A percentile compares a stretch with the other conserved stretches of the same genome.
These are phyloP conservation scores for Papilio demoleus DNA, from an alignment of 2,888 invertebrate genomes.

Conservation along the genomic window DNA sequence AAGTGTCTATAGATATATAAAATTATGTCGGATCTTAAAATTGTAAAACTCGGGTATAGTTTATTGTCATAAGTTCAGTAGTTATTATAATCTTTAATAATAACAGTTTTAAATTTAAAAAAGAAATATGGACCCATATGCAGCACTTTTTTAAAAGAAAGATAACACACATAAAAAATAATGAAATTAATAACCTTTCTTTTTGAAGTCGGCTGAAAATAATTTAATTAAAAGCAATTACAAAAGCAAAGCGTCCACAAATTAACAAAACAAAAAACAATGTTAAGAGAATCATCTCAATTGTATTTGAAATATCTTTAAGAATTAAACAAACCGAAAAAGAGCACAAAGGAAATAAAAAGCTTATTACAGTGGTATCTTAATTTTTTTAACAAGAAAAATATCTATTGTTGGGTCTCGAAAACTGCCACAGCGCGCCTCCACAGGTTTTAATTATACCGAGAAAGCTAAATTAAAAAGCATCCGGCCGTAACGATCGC, in stretches of 20 bases:
- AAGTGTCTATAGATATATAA: background rate
- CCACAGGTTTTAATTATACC: constrained; percentile 77
- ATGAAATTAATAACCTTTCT: no score
- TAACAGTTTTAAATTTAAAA: no score
- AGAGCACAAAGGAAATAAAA: constrained; percentile 37
- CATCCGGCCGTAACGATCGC: constrained; percentile 68
- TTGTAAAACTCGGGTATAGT: background rate
- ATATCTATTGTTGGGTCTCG: constrained; percentile 64
- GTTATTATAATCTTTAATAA: no score
- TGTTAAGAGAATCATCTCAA: constrained; percentile 31
- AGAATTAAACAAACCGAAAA: constrained; percentile 37
- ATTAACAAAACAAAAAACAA: constrained; percentile 25
- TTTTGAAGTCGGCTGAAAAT: constrained; percentile 3
- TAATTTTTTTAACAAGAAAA: constrained; percentile 46
- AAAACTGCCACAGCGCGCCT: constrained; percentile 61
- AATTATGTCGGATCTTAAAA: background rate
- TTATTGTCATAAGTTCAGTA: no score
- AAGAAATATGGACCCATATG: no score
- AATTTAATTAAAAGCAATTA: constrained; percentile 15
- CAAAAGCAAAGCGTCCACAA: background rate
- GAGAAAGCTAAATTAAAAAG: constrained; percentile 79
- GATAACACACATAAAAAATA: no score
- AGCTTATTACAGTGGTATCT: constrained; percentile 42
- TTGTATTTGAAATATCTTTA: constrained; percentile 35
- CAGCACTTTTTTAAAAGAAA: no score